Conservation (phyloP, 2,797 vertebrate genomes). For the Dermochelys coriacea region DNA sequence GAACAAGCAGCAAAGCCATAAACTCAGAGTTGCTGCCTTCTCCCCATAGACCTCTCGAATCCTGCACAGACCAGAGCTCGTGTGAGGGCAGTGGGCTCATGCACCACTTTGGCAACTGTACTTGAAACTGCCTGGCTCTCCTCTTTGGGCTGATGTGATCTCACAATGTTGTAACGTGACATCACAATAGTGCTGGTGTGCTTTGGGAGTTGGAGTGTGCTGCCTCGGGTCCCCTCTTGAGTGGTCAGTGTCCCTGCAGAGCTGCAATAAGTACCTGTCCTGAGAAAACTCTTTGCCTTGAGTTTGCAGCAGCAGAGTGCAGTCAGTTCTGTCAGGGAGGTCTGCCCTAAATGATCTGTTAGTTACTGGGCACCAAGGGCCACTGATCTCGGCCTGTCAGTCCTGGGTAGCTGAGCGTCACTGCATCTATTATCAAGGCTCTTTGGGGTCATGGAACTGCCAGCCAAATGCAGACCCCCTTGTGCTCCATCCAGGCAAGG, state of each 20-base stretch:
- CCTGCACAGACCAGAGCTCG: neutral
- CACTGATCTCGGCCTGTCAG: too few relatives aligned
- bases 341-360: neutral
- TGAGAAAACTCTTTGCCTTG: too few relatives aligned
- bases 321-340: neutral
- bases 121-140: neutral
- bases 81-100: neutral
- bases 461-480: neutral
- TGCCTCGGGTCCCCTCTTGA: too few relatives aligned
- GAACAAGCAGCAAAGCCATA: constrained; percentile 18
- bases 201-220: too few relatives aligned
- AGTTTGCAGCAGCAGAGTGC: neutral
- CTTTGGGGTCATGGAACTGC: neutral
- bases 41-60: constrained; percentile 24
- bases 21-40: constrained; percentile 11
- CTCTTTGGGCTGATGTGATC: too few relatives aligned
- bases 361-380: neutral
- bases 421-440: too few relatives aligned
- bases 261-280: neutral
- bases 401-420: too few relatives aligned
- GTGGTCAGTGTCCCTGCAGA: neutral
- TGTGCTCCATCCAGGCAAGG: neutral
- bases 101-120: neutral
- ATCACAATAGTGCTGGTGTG: too few relatives aligned
- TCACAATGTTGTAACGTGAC: too few relatives aligned